Conservation (phyloP, 2,888 invertebrate genomes). For the Globia sparganii region DNA sequence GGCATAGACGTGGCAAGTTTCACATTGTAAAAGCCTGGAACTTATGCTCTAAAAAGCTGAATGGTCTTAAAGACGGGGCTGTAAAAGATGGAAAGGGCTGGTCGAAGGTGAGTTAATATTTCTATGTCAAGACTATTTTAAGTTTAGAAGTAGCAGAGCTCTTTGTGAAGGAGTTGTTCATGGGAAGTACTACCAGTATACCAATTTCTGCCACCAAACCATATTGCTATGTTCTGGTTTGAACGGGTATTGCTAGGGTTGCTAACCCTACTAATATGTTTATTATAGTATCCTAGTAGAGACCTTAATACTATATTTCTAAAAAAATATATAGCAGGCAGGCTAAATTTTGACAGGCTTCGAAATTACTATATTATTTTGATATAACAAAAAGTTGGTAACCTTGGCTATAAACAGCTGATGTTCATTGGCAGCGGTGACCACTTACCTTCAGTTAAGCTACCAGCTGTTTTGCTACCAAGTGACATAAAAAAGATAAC, state of each 20-base stretch:
- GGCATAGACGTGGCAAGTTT: slow-evolving; percentile 75
- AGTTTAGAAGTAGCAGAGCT: neutral
- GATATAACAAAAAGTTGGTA: neutral
- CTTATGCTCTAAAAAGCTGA: slow-evolving; percentile 77
- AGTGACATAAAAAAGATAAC: neutral
- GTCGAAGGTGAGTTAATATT: slow-evolving; percentile 76
- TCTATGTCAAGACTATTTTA: neutral
- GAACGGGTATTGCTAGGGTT: neutral
- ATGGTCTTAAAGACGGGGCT: slow-evolving; percentile 73
- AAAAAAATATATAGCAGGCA: too few species aligned
- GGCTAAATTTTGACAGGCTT: neutral
- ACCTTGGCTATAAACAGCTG: neutral
- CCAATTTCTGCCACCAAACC: neutral
- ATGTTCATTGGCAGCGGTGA: neutral
- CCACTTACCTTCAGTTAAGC: neutral
- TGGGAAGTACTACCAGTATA: neutral
- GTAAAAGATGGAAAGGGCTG: slow-evolving; percentile 81
- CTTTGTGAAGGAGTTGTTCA: neutral
- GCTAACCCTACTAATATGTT: neutral
- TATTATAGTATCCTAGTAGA: neutral
- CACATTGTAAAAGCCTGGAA: slow-evolving; percentile 79
- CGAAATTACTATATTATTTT: neutral
- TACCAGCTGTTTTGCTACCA: neutral
- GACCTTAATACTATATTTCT: too few species aligned
- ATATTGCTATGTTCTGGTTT: neutral